Evolutionary conservation across 2,797 vertebrate genomes (phyloP).

Genomic region (Amniataba percoides): DNA sequence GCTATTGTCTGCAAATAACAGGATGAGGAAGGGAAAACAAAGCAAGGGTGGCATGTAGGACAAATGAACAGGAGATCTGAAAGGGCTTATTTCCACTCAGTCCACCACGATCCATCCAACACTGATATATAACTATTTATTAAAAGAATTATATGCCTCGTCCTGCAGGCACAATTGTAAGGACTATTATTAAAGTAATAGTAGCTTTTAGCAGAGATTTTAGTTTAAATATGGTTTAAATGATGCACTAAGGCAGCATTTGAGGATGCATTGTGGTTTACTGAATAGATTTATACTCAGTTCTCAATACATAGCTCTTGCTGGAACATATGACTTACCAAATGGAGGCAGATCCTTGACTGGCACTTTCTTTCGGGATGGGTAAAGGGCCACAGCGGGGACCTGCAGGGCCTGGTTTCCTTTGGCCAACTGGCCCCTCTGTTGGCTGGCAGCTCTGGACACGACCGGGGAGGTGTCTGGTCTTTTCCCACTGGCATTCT

Average conservation of each 20-base stretch:
- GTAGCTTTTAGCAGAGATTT: background rate
- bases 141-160: background rate
- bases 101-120: background rate
- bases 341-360: slow-evolving; percentile 98
- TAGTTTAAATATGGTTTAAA: background rate
- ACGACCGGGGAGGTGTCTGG: slow-evolving; percentile 96
- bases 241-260: background rate
- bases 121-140: background rate
- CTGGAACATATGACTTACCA: slow-evolving; percentile 81
- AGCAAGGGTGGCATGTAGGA: background rate
- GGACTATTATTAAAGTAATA: background rate
- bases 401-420: slow-evolving; percentile 92
- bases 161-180: background rate
- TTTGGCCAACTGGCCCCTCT: slow-evolving; percentile 90
- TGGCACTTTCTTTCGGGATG: slow-evolving; percentile 96
- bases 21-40: slow-evolving; percentile 21
- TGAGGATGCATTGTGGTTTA: background rate
- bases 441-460: slow-evolving; percentile 91
- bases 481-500: slow-evolving; percentile 91
- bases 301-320: background rate
- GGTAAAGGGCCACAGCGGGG: slow-evolving; percentile 94
- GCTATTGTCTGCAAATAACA: slow-evolving; percentile 59
- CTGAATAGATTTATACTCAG: background rate
- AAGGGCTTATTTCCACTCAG: background rate
- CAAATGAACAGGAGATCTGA: slow-evolving; percentile 3